phyloP scores from a whole-genome alignment of 2,113 vertebrate species.

The Numida meleagris region DNA sequence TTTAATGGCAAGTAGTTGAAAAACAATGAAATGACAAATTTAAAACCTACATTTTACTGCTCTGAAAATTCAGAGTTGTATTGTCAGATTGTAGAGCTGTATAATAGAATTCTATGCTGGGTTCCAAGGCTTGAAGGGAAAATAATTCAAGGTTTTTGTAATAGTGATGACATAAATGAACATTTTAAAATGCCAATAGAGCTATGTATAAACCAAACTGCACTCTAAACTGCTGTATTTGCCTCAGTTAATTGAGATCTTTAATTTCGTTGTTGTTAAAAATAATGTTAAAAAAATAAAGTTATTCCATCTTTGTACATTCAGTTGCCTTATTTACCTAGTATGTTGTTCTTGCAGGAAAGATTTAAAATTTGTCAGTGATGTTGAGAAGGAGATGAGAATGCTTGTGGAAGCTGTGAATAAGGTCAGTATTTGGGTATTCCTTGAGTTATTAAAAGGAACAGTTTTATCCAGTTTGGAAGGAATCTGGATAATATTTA shows the following conservation, averaged over 20 bases:
- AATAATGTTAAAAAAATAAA: neutral
- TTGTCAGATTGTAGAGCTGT: neutral
- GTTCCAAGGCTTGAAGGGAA: neutral
- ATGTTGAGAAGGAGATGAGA: slow-evolving; percentile 93
- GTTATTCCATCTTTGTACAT: neutral
- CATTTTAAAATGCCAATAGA: neutral
- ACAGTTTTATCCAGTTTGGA: neutral
- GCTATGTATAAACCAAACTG: neutral
- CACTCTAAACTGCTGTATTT: neutral
- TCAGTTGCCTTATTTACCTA: neutral
- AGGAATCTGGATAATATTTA: neutral
- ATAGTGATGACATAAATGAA: neutral
- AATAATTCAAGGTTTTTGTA: neutral
- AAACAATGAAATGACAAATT: neutral
- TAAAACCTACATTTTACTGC: neutral
- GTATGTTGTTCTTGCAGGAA: slow-evolving; percentile 81
- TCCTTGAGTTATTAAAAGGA: neutral
- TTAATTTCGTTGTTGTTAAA: neutral
- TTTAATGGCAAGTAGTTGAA: neutral
- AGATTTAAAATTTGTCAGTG: slow-evolving; percentile 93
- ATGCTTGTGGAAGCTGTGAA: slow-evolving; percentile 90
- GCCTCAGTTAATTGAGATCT: neutral
- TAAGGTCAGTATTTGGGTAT: slow-evolving; percentile 84
- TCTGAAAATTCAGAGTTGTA: neutral
- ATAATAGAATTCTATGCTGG: neutral